These are phyloP conservation scores for Lutjanus argentimaculatus DNA, from an alignment of 2,797 vertebrate species.

Conservation along the genomic window DNA sequence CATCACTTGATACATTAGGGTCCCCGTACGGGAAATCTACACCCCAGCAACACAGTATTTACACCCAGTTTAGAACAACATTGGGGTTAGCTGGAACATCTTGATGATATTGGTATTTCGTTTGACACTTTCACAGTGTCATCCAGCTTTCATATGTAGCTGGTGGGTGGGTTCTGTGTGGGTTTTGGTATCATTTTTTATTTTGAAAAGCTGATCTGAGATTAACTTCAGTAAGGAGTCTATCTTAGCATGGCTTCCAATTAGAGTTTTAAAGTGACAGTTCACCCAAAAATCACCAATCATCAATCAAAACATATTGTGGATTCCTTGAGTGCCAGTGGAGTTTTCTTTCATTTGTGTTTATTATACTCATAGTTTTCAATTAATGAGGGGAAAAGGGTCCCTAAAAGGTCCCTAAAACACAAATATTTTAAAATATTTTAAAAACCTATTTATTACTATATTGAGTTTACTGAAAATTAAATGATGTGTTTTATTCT, in stretches of 20 bases:
- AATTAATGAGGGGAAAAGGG: too few species aligned
- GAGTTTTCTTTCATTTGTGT: too few species aligned
- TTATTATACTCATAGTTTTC: too few species aligned
- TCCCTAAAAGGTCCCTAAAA: too few species aligned
- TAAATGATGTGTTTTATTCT: too few species aligned
- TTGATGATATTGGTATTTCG: background rate
- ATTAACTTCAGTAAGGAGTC: background rate
- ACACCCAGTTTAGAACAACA: conserved; percentile 30
- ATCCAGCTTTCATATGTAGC: background rate
- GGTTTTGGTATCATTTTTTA: background rate
- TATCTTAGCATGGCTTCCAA: background rate
- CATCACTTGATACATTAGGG: conserved; percentile 25
- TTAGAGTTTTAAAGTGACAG: background rate
- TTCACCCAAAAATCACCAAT: too few species aligned
- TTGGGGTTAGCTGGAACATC: conserved; percentile 2
- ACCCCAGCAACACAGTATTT: conserved; percentile 27
- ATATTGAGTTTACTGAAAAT: too few species aligned
- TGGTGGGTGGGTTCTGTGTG: background rate
- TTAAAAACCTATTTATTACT: too few species aligned
- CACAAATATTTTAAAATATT: too few species aligned
- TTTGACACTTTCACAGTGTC: background rate
- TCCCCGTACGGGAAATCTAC: conserved; percentile 30
- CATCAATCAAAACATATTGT: too few species aligned
- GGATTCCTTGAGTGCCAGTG: too few species aligned
- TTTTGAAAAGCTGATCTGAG: background rate